Evolutionary conservation across 1,140 invertebrate genomes (phyloP).

Genomic region (Sinella curviseta): DNA sequence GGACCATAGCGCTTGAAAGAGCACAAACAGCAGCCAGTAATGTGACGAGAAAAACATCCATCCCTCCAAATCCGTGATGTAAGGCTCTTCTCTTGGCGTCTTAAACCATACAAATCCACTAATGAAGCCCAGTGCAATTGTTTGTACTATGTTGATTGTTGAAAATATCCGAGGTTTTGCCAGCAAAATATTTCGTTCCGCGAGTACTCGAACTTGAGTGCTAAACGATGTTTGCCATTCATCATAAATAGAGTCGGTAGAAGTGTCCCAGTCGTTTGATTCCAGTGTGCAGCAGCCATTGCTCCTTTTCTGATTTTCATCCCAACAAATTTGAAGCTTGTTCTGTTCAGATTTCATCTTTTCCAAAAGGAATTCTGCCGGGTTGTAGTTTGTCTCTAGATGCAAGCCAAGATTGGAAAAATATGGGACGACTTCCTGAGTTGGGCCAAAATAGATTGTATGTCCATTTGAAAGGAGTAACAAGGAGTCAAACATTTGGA

Average conservation of each 20-base stretch:
- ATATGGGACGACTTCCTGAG: slow-evolving; percentile 55
- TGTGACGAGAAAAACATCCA: slow-evolving; percentile 58
- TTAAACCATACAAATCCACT: slow-evolving; percentile 59
- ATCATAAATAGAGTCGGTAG: not conserved
- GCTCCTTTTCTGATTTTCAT: slow-evolving; percentile 50
- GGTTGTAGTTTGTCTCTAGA: slow-evolving; percentile 58
- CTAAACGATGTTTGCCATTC: slow-evolving; percentile 57
- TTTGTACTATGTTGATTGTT: slow-evolving; percentile 58
- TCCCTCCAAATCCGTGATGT: slow-evolving; percentile 57
- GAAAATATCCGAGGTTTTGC: slow-evolving; percentile 55
- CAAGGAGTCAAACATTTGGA: slow-evolving; percentile 58
- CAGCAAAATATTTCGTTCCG: slow-evolving; percentile 56
- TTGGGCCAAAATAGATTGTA: slow-evolving; percentile 58
- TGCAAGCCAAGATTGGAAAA: slow-evolving; percentile 55
- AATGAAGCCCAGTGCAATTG: slow-evolving; percentile 55
- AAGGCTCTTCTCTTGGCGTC: slow-evolving; percentile 54
- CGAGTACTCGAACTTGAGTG: slow-evolving; percentile 57
- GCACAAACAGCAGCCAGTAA: slow-evolving; percentile 74
- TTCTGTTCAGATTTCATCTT: slow-evolving; percentile 52
- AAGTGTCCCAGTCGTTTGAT: not conserved
- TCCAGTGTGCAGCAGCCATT: not conserved
- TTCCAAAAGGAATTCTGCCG: slow-evolving; percentile 60
- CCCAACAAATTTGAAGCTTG: slow-evolving; percentile 54
- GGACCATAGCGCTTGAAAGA: slow-evolving; percentile 76
- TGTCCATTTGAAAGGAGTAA: slow-evolving; percentile 57